These are phyloP conservation scores for Dolichallabes microphthalmus DNA, from an alignment of 2,113 vertebrate genomes.

Conservation along the genomic window DNA sequence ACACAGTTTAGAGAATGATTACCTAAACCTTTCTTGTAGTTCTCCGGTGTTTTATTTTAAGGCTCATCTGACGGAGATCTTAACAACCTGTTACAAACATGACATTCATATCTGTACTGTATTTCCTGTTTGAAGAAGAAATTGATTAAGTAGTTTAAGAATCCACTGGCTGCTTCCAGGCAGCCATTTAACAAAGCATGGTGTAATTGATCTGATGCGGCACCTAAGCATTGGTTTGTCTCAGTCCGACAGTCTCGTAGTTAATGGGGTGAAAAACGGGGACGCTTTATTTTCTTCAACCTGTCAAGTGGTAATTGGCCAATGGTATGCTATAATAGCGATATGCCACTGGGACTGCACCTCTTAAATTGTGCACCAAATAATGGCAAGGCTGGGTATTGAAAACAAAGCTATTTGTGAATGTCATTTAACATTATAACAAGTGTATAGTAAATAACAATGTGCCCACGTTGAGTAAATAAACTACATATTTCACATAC, in stretches of 20 bases:
- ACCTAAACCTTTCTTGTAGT: neutral
- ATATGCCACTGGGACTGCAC: slow-evolving; percentile 62
- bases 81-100: slow-evolving; percentile 21
- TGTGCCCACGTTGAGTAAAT: neutral
- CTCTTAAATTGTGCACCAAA: slow-evolving; percentile 65
- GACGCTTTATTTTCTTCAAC: slow-evolving; percentile 63
- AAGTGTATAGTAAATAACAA: neutral
- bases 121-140: slow-evolving; percentile 13
- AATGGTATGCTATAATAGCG: slow-evolving; percentile 66
- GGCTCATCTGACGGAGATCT: neutral
- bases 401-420: slow-evolving; percentile 10
- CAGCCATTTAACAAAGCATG: slow-evolving; percentile 38
- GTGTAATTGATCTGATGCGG: slow-evolving; percentile 63
- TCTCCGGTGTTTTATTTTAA: neutral
- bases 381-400: slow-evolving; percentile 61
- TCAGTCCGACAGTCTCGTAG: slow-evolving; percentile 65
- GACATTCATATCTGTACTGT: slow-evolving; percentile 20
- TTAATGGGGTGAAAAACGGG: slow-evolving; percentile 71
- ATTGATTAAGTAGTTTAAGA: slow-evolving; percentile 40
- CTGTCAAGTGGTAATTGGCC: slow-evolving; percentile 74
- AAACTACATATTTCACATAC: neutral
- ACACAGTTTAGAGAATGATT: neutral
- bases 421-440: neutral
- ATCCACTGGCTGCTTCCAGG: slow-evolving; percentile 29
- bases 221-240: slow-evolving; percentile 59